Base-by-base conservation (phyloP, 2,113 vertebrate genomes). In the Diadophis punctatus region DNA sequence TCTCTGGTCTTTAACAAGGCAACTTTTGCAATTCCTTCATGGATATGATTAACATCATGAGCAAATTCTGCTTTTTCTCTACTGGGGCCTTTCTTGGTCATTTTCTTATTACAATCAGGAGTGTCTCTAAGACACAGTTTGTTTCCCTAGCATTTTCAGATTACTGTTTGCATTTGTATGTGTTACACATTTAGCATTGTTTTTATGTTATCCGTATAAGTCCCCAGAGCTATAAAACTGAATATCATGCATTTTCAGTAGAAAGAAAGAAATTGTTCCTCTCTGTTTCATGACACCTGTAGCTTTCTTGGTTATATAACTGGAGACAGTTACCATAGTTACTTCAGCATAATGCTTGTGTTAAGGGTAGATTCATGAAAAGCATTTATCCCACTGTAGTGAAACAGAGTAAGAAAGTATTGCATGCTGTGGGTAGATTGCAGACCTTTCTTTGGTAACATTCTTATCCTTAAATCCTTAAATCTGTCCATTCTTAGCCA, bases 341-440 rank as follows among this genome's bases (percentile, higher is more conserved):
- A 80, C n/a, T 88, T 96, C 60, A 90, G 58, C 90, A 80, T 52
- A 9, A 53, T 92, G 92, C 90, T 92, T 48, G 55, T 84, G 39
- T 90, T 16, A 9, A 51, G 68, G 11, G 89, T 58, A 89, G n/a
- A 63, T 93, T 93, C 92, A 86, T 93, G 86, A 89, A 93, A 90
- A 93, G 88, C 80, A 43, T 60, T 93, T 90, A 93, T 90, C 55
- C 80, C 63, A 63, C 20, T 86, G 48, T 93, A 49, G 92, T 93
- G 85, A 90, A 90, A 34, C 85, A 84, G 86, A 88, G 48, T 49
- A 93, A 90, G 74, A 11, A 22, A 30, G 84, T 49, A 48, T 30
- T 96, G 90, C 49, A 1, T 56, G 86, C 90, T 91, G 93, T 92
- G 63, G 63, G 58, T 56, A 93, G 91, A 88, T 93, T 90, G n/a